Conservation (phyloP, 2,888 invertebrate species). For the Leptinotarsa tumamoca region DNA sequence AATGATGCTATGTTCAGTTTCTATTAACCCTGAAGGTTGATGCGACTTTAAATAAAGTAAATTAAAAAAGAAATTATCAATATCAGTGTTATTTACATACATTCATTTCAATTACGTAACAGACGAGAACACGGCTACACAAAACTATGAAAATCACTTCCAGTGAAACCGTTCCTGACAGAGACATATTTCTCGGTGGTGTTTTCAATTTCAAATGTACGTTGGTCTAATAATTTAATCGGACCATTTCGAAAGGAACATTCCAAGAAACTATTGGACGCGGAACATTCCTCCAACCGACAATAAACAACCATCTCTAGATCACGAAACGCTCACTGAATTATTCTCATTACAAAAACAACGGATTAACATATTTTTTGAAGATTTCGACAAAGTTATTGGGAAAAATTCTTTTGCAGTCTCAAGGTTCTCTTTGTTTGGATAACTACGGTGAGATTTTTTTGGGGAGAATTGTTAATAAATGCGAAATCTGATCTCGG, state of each 20-base stretch:
- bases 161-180: neutral
- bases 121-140: neutral
- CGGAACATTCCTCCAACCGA: slow-evolving; percentile 43
- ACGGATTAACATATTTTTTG: slow-evolving; percentile 58
- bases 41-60: too few relatives aligned
- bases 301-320: slow-evolving; percentile 43
- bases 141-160: neutral
- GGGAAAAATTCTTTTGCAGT: slow-evolving; percentile 53
- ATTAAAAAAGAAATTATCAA: too few relatives aligned
- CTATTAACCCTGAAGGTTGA: too few relatives aligned
- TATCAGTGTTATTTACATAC: neutral
- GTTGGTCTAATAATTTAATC: slow-evolving; percentile 30
- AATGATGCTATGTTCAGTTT: too few relatives aligned
- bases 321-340: slow-evolving; percentile 52
- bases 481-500: slow-evolving; percentile 53
- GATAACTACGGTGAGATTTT: slow-evolving; percentile 47
- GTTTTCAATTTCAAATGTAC: slow-evolving; percentile 22
- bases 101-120: neutral
- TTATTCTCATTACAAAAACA: slow-evolving; percentile 54
- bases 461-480: slow-evolving; percentile 51
- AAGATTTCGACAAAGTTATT: slow-evolving; percentile 53
- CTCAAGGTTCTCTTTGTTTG: slow-evolving; percentile 57
- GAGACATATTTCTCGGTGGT: slow-evolving; percentile 6
- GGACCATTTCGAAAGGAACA: slow-evolving; percentile 24
- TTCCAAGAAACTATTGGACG: slow-evolving; percentile 39